Percentiles rank a stretch among this genome's conserved stretches.
Conservation (phyloP, 1,140 invertebrate genomes). For the Leguminivora glycinivorella region DNA sequence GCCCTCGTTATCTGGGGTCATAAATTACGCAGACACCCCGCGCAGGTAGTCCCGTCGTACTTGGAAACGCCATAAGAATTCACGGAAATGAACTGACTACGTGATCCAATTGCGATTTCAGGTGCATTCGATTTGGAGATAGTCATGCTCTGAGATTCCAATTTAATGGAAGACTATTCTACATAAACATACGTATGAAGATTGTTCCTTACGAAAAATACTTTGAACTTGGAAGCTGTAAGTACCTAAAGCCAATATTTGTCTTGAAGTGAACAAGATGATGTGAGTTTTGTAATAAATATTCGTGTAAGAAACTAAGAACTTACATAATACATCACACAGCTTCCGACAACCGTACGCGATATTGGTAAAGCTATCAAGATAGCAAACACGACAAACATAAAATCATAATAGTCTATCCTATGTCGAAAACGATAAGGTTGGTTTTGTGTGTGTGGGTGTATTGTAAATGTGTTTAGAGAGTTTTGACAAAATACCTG, state of each 20-base stretch:
- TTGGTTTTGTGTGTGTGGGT: slow-evolving; percentile 33
- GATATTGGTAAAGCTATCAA: slow-evolving; percentile 31
- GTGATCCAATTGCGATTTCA: slow-evolving; percentile 76
- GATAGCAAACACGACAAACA: slow-evolving; percentile 28
- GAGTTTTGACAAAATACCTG: slow-evolving; percentile 76
- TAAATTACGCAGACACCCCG: slow-evolving; percentile 74
- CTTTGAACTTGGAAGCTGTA: neutral
- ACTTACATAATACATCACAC: slow-evolving; percentile 67
- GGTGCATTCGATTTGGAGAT: slow-evolving; percentile 64
- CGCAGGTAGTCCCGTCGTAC: slow-evolving; percentile 61
- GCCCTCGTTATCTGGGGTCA: slow-evolving; percentile 74
- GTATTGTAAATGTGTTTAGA: slow-evolving; percentile 47
- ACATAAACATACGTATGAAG: neutral
- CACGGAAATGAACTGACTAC: slow-evolving; percentile 70
- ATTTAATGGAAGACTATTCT: neutral
- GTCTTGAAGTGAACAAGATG: slow-evolving; percentile 32
- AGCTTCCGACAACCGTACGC: slow-evolving; percentile 49
- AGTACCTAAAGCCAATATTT: slow-evolving; percentile 34
- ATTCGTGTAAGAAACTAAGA: slow-evolving; percentile 59
- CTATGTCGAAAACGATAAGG: slow-evolving; percentile 37
- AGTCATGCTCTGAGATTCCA: slow-evolving; percentile 1
- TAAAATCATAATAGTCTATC: neutral
- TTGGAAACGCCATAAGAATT: slow-evolving; percentile 62
- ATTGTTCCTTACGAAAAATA: neutral
- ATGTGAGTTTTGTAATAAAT: slow-evolving; percentile 27